phyloP scores from a whole-genome alignment of 2,113 vertebrate genomes.

The Pogona vitticeps region DNA sequence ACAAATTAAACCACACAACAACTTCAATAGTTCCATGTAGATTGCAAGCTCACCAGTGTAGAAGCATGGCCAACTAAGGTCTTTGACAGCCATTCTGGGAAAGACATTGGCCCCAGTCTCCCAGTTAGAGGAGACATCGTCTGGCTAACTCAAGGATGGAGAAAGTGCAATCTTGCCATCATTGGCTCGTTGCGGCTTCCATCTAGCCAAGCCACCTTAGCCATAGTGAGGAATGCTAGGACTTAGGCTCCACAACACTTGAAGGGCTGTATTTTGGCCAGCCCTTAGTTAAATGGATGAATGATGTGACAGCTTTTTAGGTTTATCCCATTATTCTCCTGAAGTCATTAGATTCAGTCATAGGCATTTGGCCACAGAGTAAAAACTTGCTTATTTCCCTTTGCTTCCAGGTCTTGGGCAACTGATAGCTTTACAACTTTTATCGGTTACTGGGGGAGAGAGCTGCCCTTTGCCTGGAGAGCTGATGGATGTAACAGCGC shows the following conservation, averaged over 20 bases:
- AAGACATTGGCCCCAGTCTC: not conserved
- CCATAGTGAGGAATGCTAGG: too few relatives aligned
- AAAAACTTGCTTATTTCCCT: slow-evolving; percentile 1
- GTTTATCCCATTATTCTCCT: not conserved
- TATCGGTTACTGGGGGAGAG: slow-evolving; percentile 78
- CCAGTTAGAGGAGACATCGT: not conserved
- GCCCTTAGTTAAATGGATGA: too few relatives aligned
- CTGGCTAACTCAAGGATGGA: too few relatives aligned
- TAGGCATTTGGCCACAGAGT: too few relatives aligned
- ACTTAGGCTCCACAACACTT: too few relatives aligned
- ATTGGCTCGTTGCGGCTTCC: too few relatives aligned
- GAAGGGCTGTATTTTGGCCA: too few relatives aligned
- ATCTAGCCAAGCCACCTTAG: too few relatives aligned
- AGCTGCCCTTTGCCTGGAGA: slow-evolving; percentile 74
- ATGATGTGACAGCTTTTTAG: not conserved
- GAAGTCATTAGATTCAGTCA: too few relatives aligned
- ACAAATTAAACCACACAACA: not conserved
- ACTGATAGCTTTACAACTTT: slow-evolving; percentile 80
- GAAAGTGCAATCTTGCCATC: too few relatives aligned
- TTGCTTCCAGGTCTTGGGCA: slow-evolving; percentile 82
- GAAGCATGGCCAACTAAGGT: not conserved
- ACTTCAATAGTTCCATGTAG: not conserved
- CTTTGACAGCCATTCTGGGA: too few relatives aligned
- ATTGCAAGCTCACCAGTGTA: not conserved
- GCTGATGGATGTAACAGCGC: slow-evolving; percentile 77